Conservation (phyloP, 92 coral and sea anemone genomes). For the Zoanthus gigantus region DNA sequence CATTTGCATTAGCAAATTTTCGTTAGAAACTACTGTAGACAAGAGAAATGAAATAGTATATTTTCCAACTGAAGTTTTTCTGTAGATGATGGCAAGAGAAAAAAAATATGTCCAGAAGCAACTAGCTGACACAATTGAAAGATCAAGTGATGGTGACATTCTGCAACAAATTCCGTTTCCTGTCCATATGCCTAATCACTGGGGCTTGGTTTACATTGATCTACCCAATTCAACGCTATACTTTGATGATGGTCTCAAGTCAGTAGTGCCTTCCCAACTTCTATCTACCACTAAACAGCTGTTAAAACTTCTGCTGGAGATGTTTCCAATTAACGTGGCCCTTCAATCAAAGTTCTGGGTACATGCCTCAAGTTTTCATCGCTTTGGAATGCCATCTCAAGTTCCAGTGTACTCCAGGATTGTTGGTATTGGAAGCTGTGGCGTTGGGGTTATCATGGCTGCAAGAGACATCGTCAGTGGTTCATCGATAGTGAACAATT, state of each 20-base stretch:
- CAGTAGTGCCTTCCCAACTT: background rate
- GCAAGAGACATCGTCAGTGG: background rate
- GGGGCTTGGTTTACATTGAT: background rate
- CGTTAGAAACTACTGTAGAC: no score
- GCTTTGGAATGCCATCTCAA: background rate
- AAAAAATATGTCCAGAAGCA: background rate
- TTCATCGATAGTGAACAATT: background rate
- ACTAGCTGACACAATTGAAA: background rate
- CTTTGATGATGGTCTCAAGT: background rate
- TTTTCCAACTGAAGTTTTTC: background rate
- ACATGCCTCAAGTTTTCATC: background rate
- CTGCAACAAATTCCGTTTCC: background rate
- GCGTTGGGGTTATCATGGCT: background rate
- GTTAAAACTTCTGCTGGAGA: background rate
- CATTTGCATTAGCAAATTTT: no score
- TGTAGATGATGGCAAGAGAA: background rate
- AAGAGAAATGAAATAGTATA: no score
- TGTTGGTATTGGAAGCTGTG: background rate
- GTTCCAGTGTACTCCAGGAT: background rate
- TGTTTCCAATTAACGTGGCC: background rate
- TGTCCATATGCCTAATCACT: background rate
- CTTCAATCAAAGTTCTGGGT: slow-evolving; percentile 5
- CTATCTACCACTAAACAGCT: background rate
- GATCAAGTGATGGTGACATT: background rate
- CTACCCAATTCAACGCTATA: background rate